Percentiles rank a stretch among this genome's conserved stretches.
These are phyloP conservation scores for Anoplius nigerrimus DNA, from an alignment of 2,888 invertebrate species.

Conservation along the genomic window DNA sequence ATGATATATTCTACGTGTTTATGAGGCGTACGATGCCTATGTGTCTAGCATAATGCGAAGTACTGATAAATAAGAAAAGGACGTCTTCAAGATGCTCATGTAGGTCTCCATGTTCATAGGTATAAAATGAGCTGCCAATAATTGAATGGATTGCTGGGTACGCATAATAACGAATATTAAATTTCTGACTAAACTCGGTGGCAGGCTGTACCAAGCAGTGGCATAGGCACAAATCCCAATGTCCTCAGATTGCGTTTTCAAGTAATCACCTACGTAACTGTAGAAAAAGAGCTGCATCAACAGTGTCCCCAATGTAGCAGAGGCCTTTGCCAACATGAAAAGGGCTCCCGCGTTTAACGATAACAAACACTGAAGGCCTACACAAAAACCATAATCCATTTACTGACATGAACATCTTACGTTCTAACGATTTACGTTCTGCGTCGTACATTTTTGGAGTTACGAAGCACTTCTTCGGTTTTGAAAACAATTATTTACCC, in stretches of 20 bases:
- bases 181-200: not conserved
- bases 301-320: not conserved
- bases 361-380: slow-evolving; percentile 3
- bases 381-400: no score
- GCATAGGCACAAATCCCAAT: not conserved
- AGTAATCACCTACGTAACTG: slow-evolving; percentile 9
- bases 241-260: slow-evolving; percentile 6
- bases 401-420: no score
- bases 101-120: slow-evolving; percentile 18
- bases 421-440: no score
- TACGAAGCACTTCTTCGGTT: not conserved
- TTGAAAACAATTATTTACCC: slow-evolving; percentile 13
- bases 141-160: slow-evolving; percentile 12
- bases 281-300: slow-evolving; percentile 4
- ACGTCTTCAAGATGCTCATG: slow-evolving; percentile 21
- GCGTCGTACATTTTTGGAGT: no score
- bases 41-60: slow-evolving; percentile 18
- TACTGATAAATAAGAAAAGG: slow-evolving; percentile 24
- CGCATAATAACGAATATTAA: slow-evolving; percentile 14
- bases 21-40: no score
- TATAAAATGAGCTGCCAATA: slow-evolving; percentile 13
- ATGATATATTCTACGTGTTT: no score
- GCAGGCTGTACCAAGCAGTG: slow-evolving; percentile 12
- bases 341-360: not conserved
- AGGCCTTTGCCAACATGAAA: not conserved